Conservation (phyloP, 2,797 vertebrate genomes). For the Pseudopleuronectes americanus region DNA sequence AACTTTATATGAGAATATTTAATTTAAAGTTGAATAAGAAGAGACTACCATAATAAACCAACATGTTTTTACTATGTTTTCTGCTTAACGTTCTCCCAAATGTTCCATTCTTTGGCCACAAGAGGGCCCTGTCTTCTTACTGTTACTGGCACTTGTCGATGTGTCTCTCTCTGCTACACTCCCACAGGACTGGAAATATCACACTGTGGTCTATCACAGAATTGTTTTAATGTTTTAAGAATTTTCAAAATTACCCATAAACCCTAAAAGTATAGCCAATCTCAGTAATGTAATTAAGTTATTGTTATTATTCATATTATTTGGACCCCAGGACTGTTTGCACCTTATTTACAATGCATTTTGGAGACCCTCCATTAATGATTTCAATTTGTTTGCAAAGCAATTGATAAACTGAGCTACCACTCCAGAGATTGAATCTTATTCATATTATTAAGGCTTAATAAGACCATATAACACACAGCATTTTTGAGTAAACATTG, state of each 20-base stretch:
- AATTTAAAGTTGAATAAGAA: conserved; percentile 21
- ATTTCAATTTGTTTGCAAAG: background rate
- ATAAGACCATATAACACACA: background rate
- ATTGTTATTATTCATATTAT: conserved; percentile 2
- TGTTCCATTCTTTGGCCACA: conserved; percentile 36
- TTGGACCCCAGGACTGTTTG: background rate
- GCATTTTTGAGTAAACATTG: background rate
- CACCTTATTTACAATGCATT: background rate
- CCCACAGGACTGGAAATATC: background rate
- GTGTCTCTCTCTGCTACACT: background rate
- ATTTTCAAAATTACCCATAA: background rate
- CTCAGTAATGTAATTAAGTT: background rate
- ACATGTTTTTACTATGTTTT: conserved; percentile 40
- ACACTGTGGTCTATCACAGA: background rate
- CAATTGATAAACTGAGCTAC: no score
- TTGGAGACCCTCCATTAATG: background rate
- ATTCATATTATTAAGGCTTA: background rate
- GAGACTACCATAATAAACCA: conserved; percentile 40
- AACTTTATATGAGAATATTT: conserved; percentile 47
- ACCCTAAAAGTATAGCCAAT: conserved; percentile 4
- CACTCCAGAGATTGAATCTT: no score
- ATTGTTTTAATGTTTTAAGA: background rate
- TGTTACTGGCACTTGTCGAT: background rate
- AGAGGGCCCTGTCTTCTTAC: conserved; percentile 39
- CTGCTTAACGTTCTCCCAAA: background rate